Evolutionary conservation across 2,797 vertebrate genomes (phyloP).

Genomic region (Sebastes nivosus): DNA sequence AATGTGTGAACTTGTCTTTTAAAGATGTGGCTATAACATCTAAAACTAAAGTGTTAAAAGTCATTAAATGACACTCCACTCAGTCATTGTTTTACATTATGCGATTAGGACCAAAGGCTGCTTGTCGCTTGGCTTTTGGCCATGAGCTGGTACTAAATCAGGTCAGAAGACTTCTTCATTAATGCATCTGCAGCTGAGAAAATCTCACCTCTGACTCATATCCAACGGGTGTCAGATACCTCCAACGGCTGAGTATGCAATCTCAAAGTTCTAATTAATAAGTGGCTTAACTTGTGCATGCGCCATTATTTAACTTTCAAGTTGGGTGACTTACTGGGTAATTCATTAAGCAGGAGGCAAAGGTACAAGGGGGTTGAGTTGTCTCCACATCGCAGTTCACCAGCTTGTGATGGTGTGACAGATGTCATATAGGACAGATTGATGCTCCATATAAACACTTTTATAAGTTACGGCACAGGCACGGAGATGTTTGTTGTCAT

Average conservation of each 20-base stretch:
- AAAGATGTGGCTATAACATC: constrained; percentile 32
- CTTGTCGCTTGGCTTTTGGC: constrained; percentile 58
- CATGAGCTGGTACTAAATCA: constrained; percentile 58
- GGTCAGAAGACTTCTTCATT: constrained; percentile 55
- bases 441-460: constrained; percentile 43
- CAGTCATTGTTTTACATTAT: constrained; percentile 66
- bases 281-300: background rate
- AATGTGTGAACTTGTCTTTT: background rate
- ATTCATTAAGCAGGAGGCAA: constrained; percentile 38
- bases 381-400: constrained; percentile 22
- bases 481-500: constrained; percentile 50
- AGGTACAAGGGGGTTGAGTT: constrained; percentile 2
- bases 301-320: constrained; percentile 12
- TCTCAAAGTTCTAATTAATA: constrained; percentile 16
- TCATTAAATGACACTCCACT: constrained; percentile 66
- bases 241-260: constrained; percentile 7
- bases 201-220: constrained; percentile 15
- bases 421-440: constrained; percentile 57
- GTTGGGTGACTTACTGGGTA: background rate
- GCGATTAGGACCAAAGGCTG: constrained; percentile 59
- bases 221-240: constrained; percentile 30
- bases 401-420: constrained; percentile 50
- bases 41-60: constrained; percentile 54
- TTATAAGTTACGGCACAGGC: constrained; percentile 37
- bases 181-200: constrained; percentile 35